Evolutionary conservation across 2,113 vertebrate species (phyloP).

Genomic region (Spea bombifrons): DNA sequence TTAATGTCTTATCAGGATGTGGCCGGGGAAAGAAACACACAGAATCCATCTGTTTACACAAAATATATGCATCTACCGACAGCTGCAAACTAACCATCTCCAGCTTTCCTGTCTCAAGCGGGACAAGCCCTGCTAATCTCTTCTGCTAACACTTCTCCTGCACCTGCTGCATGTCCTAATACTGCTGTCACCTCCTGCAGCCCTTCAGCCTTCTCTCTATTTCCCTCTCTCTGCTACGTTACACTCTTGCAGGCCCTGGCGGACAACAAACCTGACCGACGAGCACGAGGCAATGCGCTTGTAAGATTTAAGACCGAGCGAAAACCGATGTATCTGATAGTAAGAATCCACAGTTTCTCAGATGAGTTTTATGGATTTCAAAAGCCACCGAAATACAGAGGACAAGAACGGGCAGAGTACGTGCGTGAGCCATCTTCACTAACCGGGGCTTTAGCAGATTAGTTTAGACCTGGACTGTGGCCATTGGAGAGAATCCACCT

Average conservation of each 20-base stretch:
- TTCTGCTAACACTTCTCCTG: conserved; percentile 12
- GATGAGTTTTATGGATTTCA: no score
- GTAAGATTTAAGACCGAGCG: not conserved
- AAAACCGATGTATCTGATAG: not conserved
- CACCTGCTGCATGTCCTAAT: conserved; percentile 5
- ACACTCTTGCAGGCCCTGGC: no score
- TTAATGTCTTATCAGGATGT: conserved; percentile 21
- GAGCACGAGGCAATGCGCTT: not conserved
- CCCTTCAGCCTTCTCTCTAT: not conserved
- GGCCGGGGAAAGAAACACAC: not conserved
- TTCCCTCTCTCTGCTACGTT: not conserved
- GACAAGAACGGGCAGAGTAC: no score
- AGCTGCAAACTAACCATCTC: conserved; percentile 17
- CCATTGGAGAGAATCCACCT: no score
- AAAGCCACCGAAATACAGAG: no score
- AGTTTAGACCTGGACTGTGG: no score
- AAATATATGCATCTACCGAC: conserved; percentile 9
- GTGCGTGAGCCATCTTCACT: no score
- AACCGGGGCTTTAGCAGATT: no score
- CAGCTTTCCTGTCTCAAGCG: not conserved
- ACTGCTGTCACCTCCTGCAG: not conserved
- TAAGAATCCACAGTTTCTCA: not conserved
- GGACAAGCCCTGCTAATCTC: conserved; percentile 5
- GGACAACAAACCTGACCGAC: not conserved
- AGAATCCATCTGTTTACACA: not conserved